Percentiles rank a stretch among this genome's conserved stretches.
These are phyloP conservation scores for Apis mellifera DNA, from an alignment of 1,140 invertebrate genomes.

Conservation along the genomic window Amel_HAv3.1 CM009936.2:4613001-4613500, in stretches of 20 bases:
- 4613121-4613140: too few species aligned
- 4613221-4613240: background rate
- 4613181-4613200: too few species aligned
- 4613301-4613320: background rate
- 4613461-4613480: too few species aligned
- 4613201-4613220: too few species aligned
- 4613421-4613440: background rate
- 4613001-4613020: background rate
- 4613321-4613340: background rate
- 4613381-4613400: background rate
- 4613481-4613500: too few species aligned
- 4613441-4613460: too few species aligned
- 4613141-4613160: too few species aligned
- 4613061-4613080: background rate
- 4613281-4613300: background rate
- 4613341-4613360: slow-evolving; percentile 18
- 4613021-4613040: background rate
- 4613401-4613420: background rate
- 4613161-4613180: too few species aligned
- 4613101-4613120: too few species aligned
- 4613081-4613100: background rate
- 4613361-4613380: background rate
- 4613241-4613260: too few species aligned
- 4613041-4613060: background rate
- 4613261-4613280: background rate